Base-by-base conservation (phyloP, 2,797 vertebrate species). In the Myripristis jacobus region DNA sequence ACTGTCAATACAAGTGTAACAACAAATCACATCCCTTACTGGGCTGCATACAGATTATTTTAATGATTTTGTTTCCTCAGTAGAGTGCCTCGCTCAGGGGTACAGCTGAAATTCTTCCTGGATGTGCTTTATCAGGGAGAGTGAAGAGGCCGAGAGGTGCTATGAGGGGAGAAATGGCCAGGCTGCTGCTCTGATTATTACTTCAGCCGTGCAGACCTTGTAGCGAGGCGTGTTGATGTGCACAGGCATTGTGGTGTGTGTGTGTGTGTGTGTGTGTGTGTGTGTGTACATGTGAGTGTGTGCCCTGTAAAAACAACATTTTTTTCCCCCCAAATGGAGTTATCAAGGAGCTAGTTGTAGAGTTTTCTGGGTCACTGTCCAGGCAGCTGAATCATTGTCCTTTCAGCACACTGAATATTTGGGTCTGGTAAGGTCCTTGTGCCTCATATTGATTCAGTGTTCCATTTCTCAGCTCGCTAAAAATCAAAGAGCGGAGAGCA, bases 391-490 rank as follows among this genome's bases (percentile, higher is more conserved):
- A 78, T 82, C 68, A 72, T 50, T 68, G 52, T 48, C 22, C n/a
- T 60, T 71, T 68, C 47, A 76, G 53, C 62, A 57, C n/a, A 15
- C 12, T 53, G 29, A 68, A 69, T 62, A 76, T 69, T 60, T 66
- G 47, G 21, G 25, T 66, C 48, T 54, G 44, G 10, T 57, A 21
- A 69, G 16, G 68, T 66, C 41, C 36, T 41, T 46, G 18, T 31
- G 27, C n/a, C 15, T 70, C 34, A 34, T 68, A 83, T 75, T 66
- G 77, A 85, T 77, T 36, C 41, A 47, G 38, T 15, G 31, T 54
- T 59, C 50, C 68, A 41, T 24, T 64, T 60, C 62, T 59, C 24
- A 62, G 44, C 34, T 57, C 38, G 60, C 5, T 34, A 4, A 25
- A 72, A 65, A 73, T 47, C 56, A 68, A 69, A 57, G 38, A 60